Conservation (phyloP, 2,888 invertebrate genomes). For the Malthinus seriepunctatus region DNA sequence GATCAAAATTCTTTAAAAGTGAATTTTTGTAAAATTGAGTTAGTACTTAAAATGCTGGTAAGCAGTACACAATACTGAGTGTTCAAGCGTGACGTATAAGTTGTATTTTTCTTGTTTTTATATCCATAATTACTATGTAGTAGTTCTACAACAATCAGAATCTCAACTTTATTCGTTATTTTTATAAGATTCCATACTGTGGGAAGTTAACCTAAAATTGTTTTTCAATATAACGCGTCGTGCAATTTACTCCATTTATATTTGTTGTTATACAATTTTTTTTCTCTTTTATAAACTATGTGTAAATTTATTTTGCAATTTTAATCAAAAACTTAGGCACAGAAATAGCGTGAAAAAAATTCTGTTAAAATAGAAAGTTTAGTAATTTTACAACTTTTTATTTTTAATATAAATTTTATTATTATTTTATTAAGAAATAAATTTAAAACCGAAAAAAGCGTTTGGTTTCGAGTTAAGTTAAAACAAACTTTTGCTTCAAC, state of each 20-base stretch:
- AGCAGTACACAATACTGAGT: conserved; percentile 36
- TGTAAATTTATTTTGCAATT: background rate
- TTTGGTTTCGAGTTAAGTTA: background rate
- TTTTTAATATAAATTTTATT: background rate
- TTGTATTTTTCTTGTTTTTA: conserved; percentile 25
- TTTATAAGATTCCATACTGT: conserved; percentile 19
- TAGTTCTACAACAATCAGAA: conserved; percentile 21
- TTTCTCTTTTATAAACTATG: background rate
- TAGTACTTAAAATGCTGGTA: conserved; percentile 31
- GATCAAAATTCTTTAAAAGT: no score
- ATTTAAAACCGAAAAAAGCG: background rate
- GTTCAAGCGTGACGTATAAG: conserved; percentile 39
- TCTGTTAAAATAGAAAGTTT: conserved; percentile 7
- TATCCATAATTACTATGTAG: conserved; percentile 29
- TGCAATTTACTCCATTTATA: conserved; percentile 28
- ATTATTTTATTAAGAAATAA: background rate
- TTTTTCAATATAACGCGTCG: conserved; percentile 33
- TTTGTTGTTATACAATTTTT: conserved; percentile 6
- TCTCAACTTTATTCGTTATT: conserved; percentile 21
- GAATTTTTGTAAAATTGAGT: background rate
- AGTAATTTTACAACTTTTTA: background rate
- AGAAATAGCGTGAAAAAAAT: background rate
- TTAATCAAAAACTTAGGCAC: background rate
- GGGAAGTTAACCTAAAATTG: conserved; percentile 37
- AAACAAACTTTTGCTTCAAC: background rate